Conservation (phyloP, 2,888 invertebrate genomes). For the Pseudococcus jackbeardsleyi region DNA sequence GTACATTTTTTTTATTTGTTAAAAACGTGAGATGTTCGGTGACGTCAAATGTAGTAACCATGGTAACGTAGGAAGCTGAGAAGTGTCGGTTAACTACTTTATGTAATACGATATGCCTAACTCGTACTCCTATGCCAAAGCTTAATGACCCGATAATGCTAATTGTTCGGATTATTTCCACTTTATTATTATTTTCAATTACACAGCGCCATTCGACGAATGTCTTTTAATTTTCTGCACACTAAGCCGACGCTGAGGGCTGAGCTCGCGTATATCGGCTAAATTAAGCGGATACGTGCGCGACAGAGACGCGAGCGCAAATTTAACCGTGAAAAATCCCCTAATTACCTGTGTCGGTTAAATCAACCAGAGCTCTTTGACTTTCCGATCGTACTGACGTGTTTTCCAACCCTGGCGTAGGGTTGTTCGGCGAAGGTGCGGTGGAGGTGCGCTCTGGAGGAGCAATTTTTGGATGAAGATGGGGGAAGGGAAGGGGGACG, state of each 20-base stretch:
- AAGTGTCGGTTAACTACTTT: conserved; percentile 52
- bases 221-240: conserved; percentile 38
- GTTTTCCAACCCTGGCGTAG: too few relatives aligned
- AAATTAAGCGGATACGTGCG: not conserved
- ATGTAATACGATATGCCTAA: conserved; percentile 53
- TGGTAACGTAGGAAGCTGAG: conserved; percentile 57
- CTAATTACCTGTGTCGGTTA: not conserved
- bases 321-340: conserved; percentile 16
- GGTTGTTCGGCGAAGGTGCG: too few relatives aligned
- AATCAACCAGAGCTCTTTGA: too few relatives aligned
- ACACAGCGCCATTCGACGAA: conserved; percentile 26
- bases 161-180: conserved; percentile 45
- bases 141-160: conserved; percentile 54
- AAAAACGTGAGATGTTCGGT: conserved; percentile 57
- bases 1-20: conserved; percentile 39
- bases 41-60: conserved; percentile 57
- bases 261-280: not conserved
- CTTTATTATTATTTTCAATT: conserved; percentile 38
- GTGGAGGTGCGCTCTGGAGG: too few relatives aligned
- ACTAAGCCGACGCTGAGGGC: not conserved
- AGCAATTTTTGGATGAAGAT: too few relatives aligned
- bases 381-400: too few relatives aligned
- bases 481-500: too few relatives aligned
- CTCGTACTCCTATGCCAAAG: conserved; percentile 28
- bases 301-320: not conserved